Percentiles rank a stretch among this genome's conserved stretches.
These are phyloP conservation scores for Diachrysia chrysitis DNA, from an alignment of 2,888 invertebrate genomes.

Conservation along the genomic window DNA sequence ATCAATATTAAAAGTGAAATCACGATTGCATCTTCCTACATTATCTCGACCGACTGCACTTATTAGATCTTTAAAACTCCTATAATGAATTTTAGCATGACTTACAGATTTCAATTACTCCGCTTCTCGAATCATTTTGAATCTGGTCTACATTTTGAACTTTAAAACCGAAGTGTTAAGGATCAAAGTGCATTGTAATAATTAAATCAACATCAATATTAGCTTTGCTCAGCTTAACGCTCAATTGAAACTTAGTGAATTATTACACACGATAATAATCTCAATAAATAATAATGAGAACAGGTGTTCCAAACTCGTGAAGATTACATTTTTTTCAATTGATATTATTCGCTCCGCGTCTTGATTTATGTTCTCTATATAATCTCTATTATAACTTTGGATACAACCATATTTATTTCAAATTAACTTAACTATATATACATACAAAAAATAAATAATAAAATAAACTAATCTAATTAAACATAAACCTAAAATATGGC, in stretches of 20 bases:
- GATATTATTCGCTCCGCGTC: slow-evolving; percentile 43
- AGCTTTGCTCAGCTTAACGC: slow-evolving; percentile 54
- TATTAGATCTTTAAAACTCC: slow-evolving; percentile 55
- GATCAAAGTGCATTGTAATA: slow-evolving; percentile 17
- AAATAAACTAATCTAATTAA: no score
- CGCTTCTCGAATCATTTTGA: slow-evolving; percentile 24
- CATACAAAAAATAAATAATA: no score
- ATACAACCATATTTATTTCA: no score
- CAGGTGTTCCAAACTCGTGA: slow-evolving; percentile 64
- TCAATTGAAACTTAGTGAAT: slow-evolving; percentile 86
- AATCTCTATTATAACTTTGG: slow-evolving; percentile 17
- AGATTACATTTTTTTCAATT: slow-evolving; percentile 62
- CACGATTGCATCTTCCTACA: slow-evolving; percentile 39
- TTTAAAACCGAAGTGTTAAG: fast-evolving
- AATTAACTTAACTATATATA: no score
- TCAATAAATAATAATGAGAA: slow-evolving; percentile 79
- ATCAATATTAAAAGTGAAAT: slow-evolving; percentile 24
- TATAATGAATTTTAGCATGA: slow-evolving; percentile 61
- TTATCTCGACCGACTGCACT: slow-evolving; percentile 34
- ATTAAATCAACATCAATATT: slow-evolving; percentile 56
- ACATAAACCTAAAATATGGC: no score
- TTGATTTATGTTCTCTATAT: slow-evolving; percentile 37
- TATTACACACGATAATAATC: slow-evolving; percentile 88
- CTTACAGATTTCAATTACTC: slow-evolving; percentile 57
- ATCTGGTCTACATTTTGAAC: background rate